Base-by-base conservation (phyloP, 2,888 invertebrate genomes). In the Idaea dimidiata region DNA sequence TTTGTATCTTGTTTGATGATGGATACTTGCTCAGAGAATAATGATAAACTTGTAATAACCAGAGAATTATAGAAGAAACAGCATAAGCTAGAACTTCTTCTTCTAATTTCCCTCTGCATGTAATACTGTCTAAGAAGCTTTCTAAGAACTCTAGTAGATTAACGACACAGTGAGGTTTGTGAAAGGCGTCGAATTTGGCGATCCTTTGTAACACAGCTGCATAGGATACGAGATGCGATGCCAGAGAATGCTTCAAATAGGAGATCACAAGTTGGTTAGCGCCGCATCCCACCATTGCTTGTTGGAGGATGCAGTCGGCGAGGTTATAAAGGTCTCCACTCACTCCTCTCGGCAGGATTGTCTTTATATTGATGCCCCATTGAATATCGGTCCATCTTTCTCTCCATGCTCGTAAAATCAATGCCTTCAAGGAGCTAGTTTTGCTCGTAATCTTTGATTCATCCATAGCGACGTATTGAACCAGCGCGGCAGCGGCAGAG, bases 301-400 rank as follows among this genome's bases (percentile, higher is more conserved):
- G 98, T 80, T 98, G 97, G 18, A 99, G 93, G 72, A 99, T 96
- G 80, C 98, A 97, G 82, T 99, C 98, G 57, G 98, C 97, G 73
- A 98, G 91, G 88, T 97, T 97, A 82, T 97, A 97, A n/a, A 97
- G 95, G 91, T 97, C 97, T n/a, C 97, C 97, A 80, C 97, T 97
- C 0, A 97, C 97, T n/a, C 97, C 97, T 81, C 97, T 92, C 0
- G 97, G 97, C 66, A 97, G 87, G 71, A 96, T 97, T n/a, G 97
- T 97, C 93, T 98, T 98, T 62, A 99, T 97, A 79, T 98, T 97
- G 72, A 98, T 98, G 54, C 98, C 98, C 98, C 98, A 99, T 87
- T 98, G 97, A 57, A 98, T 94, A 85, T 98, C 98, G 0, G 96
- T 96, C 99, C 99, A 99, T 66, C 99, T 93, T 89, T 99, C 98